Conservation (phyloP, 2,113 vertebrate genomes). For the Oryzias curvinotus region DNA sequence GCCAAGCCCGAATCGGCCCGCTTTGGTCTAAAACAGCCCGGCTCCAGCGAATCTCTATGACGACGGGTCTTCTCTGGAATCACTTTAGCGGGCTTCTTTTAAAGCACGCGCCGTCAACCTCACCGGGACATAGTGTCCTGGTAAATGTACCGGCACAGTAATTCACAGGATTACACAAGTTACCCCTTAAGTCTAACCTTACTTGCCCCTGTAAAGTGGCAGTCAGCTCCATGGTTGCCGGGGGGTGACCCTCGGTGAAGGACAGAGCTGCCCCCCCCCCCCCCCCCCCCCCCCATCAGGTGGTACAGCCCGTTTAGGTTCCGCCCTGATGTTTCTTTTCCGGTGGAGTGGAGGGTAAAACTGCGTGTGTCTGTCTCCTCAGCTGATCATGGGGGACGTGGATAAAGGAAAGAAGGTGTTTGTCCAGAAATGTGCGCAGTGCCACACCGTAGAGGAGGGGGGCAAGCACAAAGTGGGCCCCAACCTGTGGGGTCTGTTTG, state of each 20-base stretch:
- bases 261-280: too few species aligned
- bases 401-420: conserved; percentile 83
- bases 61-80: too few species aligned
- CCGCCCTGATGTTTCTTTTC: background rate
- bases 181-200: background rate
- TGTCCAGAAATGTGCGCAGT: conserved; percentile 83
- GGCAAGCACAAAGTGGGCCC: conserved; percentile 83
- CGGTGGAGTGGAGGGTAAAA: background rate
- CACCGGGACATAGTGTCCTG: too few species aligned
- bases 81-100: too few species aligned
- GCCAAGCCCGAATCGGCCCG: too few species aligned
- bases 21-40: too few species aligned
- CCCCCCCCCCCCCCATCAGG: conserved; percentile 7
- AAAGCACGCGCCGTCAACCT: too few species aligned
- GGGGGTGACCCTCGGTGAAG: background rate
- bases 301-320: conserved; percentile 7
- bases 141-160: too few species aligned
- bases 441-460: conserved; percentile 79
- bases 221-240: background rate
- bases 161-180: too few species aligned
- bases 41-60: too few species aligned
- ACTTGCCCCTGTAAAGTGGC: background rate
- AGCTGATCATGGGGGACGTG: conserved; percentile 74
- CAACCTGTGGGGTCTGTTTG: conserved; percentile 82
- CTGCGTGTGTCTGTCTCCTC: background rate